Evolutionary conservation across 2,113 vertebrate genomes (phyloP), one percentile per base, ranked within the genome.

Genomic region (Abramis brama): DNA sequence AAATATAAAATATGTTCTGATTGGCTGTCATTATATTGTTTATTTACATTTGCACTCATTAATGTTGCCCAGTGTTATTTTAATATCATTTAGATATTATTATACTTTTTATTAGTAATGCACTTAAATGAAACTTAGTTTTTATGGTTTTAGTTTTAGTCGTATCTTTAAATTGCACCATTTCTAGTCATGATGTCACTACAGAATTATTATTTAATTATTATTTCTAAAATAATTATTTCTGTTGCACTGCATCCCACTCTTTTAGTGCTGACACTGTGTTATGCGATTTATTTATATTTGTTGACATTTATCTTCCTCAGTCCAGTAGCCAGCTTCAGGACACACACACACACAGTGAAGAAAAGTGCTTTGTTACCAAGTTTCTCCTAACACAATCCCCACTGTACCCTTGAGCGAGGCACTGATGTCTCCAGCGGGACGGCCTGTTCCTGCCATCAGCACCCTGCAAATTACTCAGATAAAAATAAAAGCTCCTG

Each of bases 401-500:
- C 36, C 17, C 12, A 57, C 23, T 83, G 81, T 83, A 21, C 62
- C 60, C 79, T 27, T 13, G 81, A 83, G 81, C 81, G 19, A 55
- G 36, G 81, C 66, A 39, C 64, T 25, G 47, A 83, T 57, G 47
- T 83, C 81, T 73, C 81, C 81, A 57, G 81, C 66, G 50, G 81
- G 81, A 39, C 81, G 12, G 30, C 66, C 50, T 83, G 81, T 70
- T 83, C 81, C 19, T 39, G 33, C 39, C 23, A 66, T 81, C 79
- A 79, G 77, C 77, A 39, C 39, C 39, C 73, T 4, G 45, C 73
- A 75, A 17, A 23, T 75, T 75, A 25, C 60, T 25, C 23, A 5
- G 23, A 6, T 43, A 39, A 66, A 66, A 66, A 82, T 33, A 68
- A 15, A 70, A 52, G 45, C 43, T 45, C 39, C 79, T 33, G 79